Base-by-base conservation (phyloP, 1,140 invertebrate species). In the Drosophila neocordata region DNA sequence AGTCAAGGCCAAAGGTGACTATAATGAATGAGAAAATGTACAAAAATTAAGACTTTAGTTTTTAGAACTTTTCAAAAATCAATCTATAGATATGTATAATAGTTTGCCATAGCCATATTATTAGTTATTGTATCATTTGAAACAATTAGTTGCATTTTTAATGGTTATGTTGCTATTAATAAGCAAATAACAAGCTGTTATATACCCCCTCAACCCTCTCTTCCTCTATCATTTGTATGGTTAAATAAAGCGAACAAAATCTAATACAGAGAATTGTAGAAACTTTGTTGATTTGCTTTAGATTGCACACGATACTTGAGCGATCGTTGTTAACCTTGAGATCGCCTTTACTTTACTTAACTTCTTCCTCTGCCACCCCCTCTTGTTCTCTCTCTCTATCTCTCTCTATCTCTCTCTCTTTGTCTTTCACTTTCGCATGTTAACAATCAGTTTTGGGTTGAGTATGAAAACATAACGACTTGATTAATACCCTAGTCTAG, bases 251-350 rank as follows among this genome's bases (percentile, higher is more conserved):
- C 41, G 8, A 48, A 15, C 55, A 18, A 15, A 31, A 57, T 31
- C 31, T n/a, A 18, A 34, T 6, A 31, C 27, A 6, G 27, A 31
- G 27, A 31, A 31, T 7, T 31, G 27, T 11, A 18, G 15, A 12
- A 20, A 35, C 9, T 13, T 27, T 56, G 53, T 56, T 34, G 53
- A 48, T 48, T 48, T 56, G 27, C 15, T 56, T 56, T n/a, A 35
- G 37, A 24, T 38, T 64, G 69, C 69, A 73, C 64, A 71, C 48
- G 64, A 44, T 60, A 35, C 55, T 63, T 59, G 63, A 70, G 61
- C 68, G 71, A 64, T 67, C 64, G 68, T 75, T 76, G 76, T 76
- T 78, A 78, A 78, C 76, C 76, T 78, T 78, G 76, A 75, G 68
- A 24, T 35, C n/a, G 2, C 55, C 31, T 57, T 18, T 57, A 34